phyloP scores from a whole-genome alignment of 64 coral and sea anemone genomes.

The Acropora tenuis region DNA sequence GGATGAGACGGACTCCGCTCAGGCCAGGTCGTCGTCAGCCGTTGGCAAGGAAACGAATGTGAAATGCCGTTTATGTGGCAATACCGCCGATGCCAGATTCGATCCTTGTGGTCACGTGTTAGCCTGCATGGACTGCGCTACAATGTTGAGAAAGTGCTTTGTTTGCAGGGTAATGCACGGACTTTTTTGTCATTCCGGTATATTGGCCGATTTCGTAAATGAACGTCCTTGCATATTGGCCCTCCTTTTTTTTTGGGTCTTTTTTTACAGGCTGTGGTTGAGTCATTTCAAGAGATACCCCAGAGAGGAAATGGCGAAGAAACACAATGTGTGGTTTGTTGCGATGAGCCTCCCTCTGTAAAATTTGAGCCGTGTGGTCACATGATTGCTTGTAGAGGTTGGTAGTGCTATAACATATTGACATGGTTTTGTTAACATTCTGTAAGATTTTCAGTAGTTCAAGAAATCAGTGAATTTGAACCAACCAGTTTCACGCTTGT shows the following conservation, averaged over 20 bases:
- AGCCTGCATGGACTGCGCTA: conserved; percentile 44
- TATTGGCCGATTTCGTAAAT: no score
- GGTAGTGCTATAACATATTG: not conserved
- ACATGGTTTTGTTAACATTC: no score
- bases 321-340: conserved; percentile 46
- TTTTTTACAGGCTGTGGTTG: conserved; percentile 11
- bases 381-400: conserved; percentile 53
- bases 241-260: not conserved
- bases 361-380: conserved; percentile 67
- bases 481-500: no score
- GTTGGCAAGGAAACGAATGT: conserved; percentile 4
- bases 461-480: no score
- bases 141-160: conserved; percentile 59
- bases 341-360: conserved; percentile 47
- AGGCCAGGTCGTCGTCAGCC: not conserved
- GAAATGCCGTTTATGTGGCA: conserved; percentile 45
- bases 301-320: conserved; percentile 22
- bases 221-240: not conserved
- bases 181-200: no score
- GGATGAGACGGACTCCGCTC: not conserved
- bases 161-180: conserved; percentile 55
- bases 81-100: conserved; percentile 40
- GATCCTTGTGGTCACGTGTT: conserved; percentile 69
- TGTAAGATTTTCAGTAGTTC: not conserved
- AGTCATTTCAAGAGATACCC: conserved; percentile 15